Evolutionary conservation across 2,113 vertebrate genomes (phyloP).

Genomic region (Rhinopomastus cyanomelas): DNA sequence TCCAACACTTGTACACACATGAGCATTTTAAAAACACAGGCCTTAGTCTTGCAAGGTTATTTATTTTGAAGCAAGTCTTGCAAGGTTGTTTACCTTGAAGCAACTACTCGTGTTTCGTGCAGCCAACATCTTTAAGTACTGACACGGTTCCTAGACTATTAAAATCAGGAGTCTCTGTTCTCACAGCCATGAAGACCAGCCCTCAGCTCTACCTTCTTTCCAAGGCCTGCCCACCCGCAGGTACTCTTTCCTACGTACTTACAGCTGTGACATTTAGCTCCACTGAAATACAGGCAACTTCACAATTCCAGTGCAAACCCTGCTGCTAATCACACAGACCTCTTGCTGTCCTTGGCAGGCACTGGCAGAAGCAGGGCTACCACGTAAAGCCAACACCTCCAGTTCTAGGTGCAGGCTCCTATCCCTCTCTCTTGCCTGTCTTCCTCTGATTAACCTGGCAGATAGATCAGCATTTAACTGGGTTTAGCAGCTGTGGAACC

Average conservation of each 20-base stretch:
- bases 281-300: background rate
- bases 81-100: background rate
- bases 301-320: background rate
- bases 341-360: background rate
- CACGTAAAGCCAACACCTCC: background rate
- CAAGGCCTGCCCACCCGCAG: background rate
- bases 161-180: background rate
- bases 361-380: background rate
- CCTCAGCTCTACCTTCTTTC: background rate
- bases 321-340: rapidly evolving
- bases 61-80: background rate
- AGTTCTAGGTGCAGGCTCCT: background rate
- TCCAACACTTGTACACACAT: background rate
- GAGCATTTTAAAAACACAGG: background rate
- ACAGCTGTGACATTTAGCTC: background rate
- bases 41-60: background rate
- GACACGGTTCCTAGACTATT: background rate
- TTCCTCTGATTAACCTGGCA: background rate
- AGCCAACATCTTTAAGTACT: background rate
- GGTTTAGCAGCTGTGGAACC: background rate
- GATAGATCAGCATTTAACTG: background rate
- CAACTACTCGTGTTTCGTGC: background rate
- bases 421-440: background rate
- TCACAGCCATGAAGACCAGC: background rate
- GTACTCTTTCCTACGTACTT: background rate